Conservation (phyloP, 2,113 vertebrate genomes). For the Calyptommatus sinebrachiatus region DNA sequence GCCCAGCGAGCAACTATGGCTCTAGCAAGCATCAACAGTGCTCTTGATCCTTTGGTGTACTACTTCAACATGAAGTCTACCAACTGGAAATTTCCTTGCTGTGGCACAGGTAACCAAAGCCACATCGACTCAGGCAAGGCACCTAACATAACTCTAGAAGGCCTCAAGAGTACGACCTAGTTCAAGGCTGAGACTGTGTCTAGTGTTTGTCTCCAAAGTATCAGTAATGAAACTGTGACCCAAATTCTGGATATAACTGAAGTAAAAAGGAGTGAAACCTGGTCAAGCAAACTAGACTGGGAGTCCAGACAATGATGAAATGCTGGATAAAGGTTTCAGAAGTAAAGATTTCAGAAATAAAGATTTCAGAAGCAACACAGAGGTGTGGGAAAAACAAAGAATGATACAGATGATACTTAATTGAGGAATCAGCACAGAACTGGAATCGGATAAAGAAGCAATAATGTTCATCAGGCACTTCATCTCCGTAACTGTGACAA, state of each 20-base stretch:
- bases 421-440: background rate
- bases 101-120: background rate
- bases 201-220: background rate
- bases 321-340: too few species aligned
- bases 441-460: background rate
- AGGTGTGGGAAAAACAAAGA: background rate
- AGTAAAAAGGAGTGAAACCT: background rate
- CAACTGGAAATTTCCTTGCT: constrained; percentile 13
- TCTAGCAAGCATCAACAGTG: constrained; percentile 46
- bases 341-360: too few species aligned
- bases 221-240: background rate
- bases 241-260: background rate
- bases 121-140: background rate
- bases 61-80: constrained; percentile 34
- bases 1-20: constrained; percentile 47
- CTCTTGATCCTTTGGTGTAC: constrained; percentile 51
- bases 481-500: background rate
- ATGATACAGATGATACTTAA: background rate
- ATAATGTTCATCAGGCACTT: background rate
- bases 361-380: background rate
- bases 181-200: background rate
- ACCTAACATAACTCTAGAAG: background rate
- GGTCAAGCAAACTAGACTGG: background rate
- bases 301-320: background rate
- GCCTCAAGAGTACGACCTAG: background rate